phyloP scores from a whole-genome alignment of 53 echinoderm and acorn worm genomes.

The Patiria pectinifera region DNA sequence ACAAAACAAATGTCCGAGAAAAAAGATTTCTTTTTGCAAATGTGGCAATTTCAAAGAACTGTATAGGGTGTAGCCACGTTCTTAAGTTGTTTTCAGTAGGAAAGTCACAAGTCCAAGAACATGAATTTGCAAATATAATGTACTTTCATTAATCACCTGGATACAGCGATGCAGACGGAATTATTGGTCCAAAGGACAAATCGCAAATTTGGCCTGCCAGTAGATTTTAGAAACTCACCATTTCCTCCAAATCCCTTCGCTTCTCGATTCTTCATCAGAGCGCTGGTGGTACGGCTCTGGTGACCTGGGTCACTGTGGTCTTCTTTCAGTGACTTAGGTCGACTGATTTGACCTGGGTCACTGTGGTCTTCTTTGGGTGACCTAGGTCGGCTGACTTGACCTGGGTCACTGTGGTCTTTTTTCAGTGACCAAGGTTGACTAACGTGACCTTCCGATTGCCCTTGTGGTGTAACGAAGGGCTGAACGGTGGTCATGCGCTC shows the following conservation, averaged over 20 bases:
- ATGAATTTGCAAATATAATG: too few relatives aligned
- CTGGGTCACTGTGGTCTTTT: neutral
- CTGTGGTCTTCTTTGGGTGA: neutral
- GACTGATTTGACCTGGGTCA: neutral
- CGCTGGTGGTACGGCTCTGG: slow-evolving; percentile 6
- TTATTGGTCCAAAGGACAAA: too few relatives aligned
- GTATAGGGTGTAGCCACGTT: too few relatives aligned
- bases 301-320: neutral
- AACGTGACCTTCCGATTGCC: neutral
- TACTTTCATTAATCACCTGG: too few relatives aligned
- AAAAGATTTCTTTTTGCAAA: too few relatives aligned
- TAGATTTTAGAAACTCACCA: neutral
- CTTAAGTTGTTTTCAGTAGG: too few relatives aligned
- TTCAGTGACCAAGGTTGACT: neutral
- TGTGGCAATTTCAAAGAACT: too few relatives aligned
- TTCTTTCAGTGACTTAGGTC: neutral
- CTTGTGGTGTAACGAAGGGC: neutral
- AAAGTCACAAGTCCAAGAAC: too few relatives aligned
- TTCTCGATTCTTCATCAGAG: neutral
- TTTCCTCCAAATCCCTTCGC: neutral
- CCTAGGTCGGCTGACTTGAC: neutral
- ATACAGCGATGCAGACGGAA: too few relatives aligned
- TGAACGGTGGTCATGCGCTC: slow-evolving; percentile 1
- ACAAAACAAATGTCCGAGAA: too few relatives aligned
- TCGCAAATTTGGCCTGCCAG: too few relatives aligned